Evolutionary conservation across 2,888 invertebrate genomes (phyloP).

Genomic region (Polyploca ridens): DNA sequence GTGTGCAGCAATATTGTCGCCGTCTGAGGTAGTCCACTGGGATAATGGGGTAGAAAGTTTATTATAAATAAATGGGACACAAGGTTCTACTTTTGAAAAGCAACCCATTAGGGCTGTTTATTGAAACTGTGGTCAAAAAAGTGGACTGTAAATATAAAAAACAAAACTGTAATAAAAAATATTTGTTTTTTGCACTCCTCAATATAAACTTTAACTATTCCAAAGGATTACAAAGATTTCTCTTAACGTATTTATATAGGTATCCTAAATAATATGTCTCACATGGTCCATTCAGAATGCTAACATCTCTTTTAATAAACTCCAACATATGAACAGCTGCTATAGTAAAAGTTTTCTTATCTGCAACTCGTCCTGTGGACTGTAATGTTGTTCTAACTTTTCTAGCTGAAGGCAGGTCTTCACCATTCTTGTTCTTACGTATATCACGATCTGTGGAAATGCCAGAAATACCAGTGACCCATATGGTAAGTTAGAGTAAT

Average conservation of each 20-base stretch:
- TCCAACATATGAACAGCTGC: slow-evolving; percentile 59
- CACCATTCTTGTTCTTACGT: slow-evolving; percentile 49
- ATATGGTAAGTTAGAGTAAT: not conserved
- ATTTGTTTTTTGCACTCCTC: no score
- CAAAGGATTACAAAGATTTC: no score
- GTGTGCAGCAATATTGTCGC: slow-evolving; percentile 56
- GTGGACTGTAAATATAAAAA: no score
- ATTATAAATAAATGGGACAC: slow-evolving; percentile 3
- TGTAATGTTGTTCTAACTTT: slow-evolving; percentile 59
- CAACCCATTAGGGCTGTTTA: not conserved
- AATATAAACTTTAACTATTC: no score
- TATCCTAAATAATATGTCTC: slow-evolving; percentile 28
- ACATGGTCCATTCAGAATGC: slow-evolving; percentile 58
- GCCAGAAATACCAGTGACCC: not conserved
- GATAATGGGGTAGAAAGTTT: slow-evolving; percentile 25
- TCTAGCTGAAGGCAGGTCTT: slow-evolving; percentile 60
- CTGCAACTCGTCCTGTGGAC: slow-evolving; percentile 58
- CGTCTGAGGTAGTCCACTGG: slow-evolving; percentile 59
- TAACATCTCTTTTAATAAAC: slow-evolving; percentile 63
- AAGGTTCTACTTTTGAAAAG: not conserved
- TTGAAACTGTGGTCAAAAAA: not conserved
- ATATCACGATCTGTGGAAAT: slow-evolving; percentile 45
- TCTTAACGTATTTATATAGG: no score
- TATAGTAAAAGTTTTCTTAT: slow-evolving; percentile 51
- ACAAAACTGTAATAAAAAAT: no score